These are phyloP conservation scores for Vandiemenella viatica DNA, from an alignment of 2,888 invertebrate species.

Conservation along the genomic window DNA sequence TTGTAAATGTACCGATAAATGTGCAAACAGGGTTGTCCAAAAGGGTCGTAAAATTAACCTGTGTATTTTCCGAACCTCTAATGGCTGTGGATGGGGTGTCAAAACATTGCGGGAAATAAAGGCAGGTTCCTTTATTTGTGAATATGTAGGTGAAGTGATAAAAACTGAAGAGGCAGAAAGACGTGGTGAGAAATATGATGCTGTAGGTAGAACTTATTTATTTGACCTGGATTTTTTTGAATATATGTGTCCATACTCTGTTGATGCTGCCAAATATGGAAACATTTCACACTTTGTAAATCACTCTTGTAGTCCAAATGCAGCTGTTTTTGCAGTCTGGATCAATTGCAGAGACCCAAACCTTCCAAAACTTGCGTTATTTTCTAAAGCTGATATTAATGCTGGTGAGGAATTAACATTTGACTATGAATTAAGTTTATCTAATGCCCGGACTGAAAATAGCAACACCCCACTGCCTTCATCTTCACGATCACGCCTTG, in stretches of 20 bases:
- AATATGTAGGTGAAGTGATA: constrained; percentile 90
- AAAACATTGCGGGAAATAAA: constrained; percentile 55
- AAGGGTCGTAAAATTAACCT: constrained; percentile 57
- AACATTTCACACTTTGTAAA: constrained; percentile 92
- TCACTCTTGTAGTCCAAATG: constrained; percentile 89
- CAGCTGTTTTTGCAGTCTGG: constrained; percentile 84
- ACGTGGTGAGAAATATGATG: constrained; percentile 72
- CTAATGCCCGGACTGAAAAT: too few species aligned
- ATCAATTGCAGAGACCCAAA: constrained; percentile 79
- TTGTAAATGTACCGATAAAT: constrained; percentile 61
- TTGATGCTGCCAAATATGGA: constrained; percentile 79
- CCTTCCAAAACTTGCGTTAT: constrained; percentile 75
- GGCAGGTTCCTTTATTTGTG: constrained; percentile 74
- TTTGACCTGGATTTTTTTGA: constrained; percentile 84
- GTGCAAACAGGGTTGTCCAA: constrained; percentile 82
- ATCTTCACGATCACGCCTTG: too few species aligned
- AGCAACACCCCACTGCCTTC: too few species aligned
- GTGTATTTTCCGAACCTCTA: constrained; percentile 71
- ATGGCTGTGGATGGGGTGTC: constrained; percentile 90
- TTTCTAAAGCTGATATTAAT: constrained; percentile 64
- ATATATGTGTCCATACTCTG: constrained; percentile 57
- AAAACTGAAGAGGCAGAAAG: constrained; percentile 79
- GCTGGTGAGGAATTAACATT: constrained; percentile 79
- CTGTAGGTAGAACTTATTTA: constrained; percentile 74
- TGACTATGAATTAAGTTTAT: too few species aligned